Percentiles rank a stretch among this genome's conserved stretches.
These are phyloP conservation scores for Phytoseiulus persimilis DNA, from an alignment of 2,888 invertebrate species.

Conservation along the genomic window DNA sequence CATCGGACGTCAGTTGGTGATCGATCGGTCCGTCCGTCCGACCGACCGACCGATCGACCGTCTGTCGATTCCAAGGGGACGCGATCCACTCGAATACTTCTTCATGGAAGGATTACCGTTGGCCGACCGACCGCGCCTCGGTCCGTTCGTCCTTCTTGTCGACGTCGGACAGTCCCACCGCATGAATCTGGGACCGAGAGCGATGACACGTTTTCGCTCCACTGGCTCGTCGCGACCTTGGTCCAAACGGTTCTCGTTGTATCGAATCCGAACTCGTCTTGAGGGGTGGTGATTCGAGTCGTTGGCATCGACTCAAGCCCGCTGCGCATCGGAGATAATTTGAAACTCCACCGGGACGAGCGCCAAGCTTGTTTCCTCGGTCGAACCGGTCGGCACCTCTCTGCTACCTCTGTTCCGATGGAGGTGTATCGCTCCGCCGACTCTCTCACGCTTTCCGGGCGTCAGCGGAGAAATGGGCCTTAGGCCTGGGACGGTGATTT, in stretches of 20 bases:
- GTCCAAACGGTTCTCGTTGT: no score
- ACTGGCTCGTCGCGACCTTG: not conserved
- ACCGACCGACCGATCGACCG: not conserved
- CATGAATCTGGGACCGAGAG: not conserved
- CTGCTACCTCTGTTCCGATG: not conserved
- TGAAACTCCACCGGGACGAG: not conserved
- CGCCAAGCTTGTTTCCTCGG: not conserved
- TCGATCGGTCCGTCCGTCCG: not conserved
- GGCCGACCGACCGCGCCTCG: not conserved
- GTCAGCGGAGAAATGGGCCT: not conserved
- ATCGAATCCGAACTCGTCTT: no score
- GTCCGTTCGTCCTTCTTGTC: not conserved
- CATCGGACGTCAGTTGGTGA: not conserved
- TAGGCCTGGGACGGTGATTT: not conserved
- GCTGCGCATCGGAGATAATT: not conserved
- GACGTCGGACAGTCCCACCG: not conserved
- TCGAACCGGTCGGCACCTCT: not conserved
- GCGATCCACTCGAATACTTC: not conserved
- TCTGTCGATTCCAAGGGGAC: not conserved
- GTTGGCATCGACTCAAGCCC: no score
- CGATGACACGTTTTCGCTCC: not conserved
- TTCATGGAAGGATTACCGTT: not conserved
- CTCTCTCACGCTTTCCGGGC: not conserved
- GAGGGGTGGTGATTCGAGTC: no score
- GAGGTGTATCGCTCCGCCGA: not conserved